Evolutionary conservation across 2,113 vertebrate genomes (phyloP).

Genomic region (Candoia aspera): DNA sequence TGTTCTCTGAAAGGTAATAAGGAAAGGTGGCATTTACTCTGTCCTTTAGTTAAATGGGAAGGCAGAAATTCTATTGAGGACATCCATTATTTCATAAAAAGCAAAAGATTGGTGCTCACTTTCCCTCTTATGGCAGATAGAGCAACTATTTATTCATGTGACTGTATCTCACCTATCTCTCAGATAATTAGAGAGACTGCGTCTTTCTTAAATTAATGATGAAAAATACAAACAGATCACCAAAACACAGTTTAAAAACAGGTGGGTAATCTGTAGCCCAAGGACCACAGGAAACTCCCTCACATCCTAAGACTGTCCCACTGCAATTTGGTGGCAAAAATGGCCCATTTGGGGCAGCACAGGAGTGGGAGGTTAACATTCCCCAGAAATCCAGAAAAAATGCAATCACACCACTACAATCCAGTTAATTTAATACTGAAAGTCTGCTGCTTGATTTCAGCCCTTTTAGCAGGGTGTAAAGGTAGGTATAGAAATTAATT

Average conservation of each 20-base stretch:
- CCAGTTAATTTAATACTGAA: neutral
- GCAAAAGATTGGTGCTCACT: neutral
- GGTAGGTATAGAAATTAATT: neutral
- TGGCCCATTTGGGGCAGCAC: neutral
- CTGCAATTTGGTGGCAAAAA: neutral
- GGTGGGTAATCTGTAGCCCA: neutral
- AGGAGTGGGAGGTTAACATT: neutral
- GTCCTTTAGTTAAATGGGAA: slow-evolving; percentile 15
- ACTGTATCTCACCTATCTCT: neutral
- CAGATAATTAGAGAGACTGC: neutral
- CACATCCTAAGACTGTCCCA: neutral
- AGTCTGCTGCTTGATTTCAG: neutral
- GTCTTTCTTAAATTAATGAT: neutral
- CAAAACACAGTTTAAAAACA: neutral
- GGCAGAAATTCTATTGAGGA: slow-evolving; percentile 20
- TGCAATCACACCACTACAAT: neutral
- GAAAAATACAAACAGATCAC: neutral
- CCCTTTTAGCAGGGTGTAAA: neutral
- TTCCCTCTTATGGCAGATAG: neutral
- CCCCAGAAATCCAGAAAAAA: neutral
- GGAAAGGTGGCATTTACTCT: slow-evolving; percentile 22
- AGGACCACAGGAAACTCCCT: neutral
- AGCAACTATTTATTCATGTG: neutral
- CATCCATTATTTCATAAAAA: neutral
- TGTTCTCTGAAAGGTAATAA: slow-evolving; percentile 21